Evolutionary conservation across 2,888 invertebrate genomes (phyloP).

Genomic region (Trichogramma dendrolimi): DNA sequence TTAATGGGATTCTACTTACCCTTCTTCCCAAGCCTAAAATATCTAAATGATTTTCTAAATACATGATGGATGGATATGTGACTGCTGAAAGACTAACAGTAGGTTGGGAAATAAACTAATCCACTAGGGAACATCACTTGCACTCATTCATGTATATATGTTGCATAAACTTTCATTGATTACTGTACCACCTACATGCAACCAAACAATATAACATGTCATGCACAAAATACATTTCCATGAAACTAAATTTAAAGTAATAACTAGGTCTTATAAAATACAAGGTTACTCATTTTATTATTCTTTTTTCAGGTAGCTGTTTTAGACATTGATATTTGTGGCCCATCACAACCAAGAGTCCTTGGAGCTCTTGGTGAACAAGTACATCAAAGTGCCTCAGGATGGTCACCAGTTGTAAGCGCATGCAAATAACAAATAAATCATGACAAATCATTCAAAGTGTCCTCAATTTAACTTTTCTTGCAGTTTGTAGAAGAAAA

Average conservation of each 20-base stretch:
- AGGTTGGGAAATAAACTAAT: conserved; percentile 31
- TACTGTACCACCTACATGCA: conserved; percentile 20
- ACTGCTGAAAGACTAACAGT: conserved; percentile 12
- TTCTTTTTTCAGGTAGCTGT: conserved; percentile 71
- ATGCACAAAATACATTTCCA: conserved; percentile 21
- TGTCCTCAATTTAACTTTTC: conserved; percentile 24
- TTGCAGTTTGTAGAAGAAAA: conserved; percentile 86
- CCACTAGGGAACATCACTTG: conserved; percentile 19
- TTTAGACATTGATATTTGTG: conserved; percentile 96
- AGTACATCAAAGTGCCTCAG: conserved; percentile 93
- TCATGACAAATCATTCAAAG: not conserved
- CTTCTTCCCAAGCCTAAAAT: conserved; percentile 44
- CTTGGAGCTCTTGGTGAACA: conserved; percentile 88
- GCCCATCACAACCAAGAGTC: conserved; percentile 93
- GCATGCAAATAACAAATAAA: not conserved
- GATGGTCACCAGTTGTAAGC: conserved; percentile 92
- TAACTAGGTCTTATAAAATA: conserved; percentile 17
- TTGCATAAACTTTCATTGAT: conserved; percentile 46
- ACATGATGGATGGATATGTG: conserved; percentile 36
- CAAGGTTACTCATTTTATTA: conserved; percentile 10
- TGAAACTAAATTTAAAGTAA: conserved; percentile 19
- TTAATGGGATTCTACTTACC: conserved; percentile 36
- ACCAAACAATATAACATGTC: conserved; percentile 8
- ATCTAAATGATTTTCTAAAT: conserved; percentile 47
- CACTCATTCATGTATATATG: conserved; percentile 34